A percentile compares a stretch with the other conserved stretches of the same genome.
Conservation (phyloP, 2,797 vertebrate genomes). For the Clamator glandarius region DNA sequence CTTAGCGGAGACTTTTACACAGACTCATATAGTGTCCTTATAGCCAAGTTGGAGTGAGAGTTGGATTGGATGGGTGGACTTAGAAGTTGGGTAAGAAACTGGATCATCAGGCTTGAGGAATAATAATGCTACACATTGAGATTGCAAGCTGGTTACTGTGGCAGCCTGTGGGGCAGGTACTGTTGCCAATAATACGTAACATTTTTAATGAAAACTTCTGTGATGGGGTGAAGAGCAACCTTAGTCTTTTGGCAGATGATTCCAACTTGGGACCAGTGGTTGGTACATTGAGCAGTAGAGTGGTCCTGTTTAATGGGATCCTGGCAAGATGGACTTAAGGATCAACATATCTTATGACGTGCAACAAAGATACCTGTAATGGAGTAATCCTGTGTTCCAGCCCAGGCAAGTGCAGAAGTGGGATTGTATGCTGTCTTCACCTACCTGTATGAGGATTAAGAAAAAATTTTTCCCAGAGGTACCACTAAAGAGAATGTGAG, state of each 20-base stretch:
- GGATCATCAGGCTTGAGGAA: neutral
- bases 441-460: neutral
- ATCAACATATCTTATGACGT: neutral
- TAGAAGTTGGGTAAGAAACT: neutral
- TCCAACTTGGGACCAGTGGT: neutral
- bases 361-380: neutral
- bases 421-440: neutral
- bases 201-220: neutral
- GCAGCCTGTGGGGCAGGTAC: neutral
- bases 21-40: neutral
- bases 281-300: fast-evolving
- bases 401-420: neutral
- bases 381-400: neutral
- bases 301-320: neutral
- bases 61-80: neutral
- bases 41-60: neutral
- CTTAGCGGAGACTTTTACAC: neutral
- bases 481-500: neutral
- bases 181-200: neutral
- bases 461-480: neutral
- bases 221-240: neutral
- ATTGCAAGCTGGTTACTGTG: neutral
- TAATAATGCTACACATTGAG: neutral
- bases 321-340: neutral
- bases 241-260: neutral